A percentile compares a stretch with the other conserved stretches of the same genome.
phyloP scores from a whole-genome alignment of 2,113 vertebrate genomes.

The Podarcis raffonei region DNA sequence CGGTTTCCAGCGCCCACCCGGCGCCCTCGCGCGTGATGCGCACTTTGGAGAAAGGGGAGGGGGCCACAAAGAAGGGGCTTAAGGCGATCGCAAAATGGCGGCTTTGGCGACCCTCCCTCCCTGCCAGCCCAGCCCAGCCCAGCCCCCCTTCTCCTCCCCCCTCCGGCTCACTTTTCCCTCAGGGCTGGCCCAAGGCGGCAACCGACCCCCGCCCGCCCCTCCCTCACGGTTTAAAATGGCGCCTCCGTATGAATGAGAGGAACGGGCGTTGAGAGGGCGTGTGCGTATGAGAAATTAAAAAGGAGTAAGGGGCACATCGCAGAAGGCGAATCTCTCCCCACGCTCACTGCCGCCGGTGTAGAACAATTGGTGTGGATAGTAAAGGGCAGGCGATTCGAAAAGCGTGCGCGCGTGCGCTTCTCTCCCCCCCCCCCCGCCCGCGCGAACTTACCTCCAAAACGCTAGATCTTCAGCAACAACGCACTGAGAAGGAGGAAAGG shows the following conservation, averaged over 20 bases:
- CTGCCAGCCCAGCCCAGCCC: too few relatives aligned
- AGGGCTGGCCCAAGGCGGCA: background rate
- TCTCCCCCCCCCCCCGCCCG: background rate
- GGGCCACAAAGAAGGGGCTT: too few relatives aligned
- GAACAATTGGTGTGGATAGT: too few relatives aligned
- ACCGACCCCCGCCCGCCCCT: background rate
- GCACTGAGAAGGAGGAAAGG: slow-evolving; percentile 82
- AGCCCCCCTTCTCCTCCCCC: background rate
- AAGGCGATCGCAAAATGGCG: slow-evolving; percentile 10
- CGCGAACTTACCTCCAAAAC: background rate
- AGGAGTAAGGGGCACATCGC: too few relatives aligned
- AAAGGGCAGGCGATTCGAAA: too few relatives aligned
- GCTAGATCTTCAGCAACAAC: slow-evolving; percentile 53
- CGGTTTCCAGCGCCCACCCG: background rate
- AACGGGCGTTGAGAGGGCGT: background rate
- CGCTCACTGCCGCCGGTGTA: too few relatives aligned
- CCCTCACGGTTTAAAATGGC: background rate
- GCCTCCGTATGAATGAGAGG: background rate
- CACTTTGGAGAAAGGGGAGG: background rate
- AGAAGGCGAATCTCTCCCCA: too few relatives aligned
- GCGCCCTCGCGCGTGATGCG: background rate
- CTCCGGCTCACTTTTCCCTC: background rate
- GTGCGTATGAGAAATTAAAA: background rate
- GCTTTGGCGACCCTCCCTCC: background rate
- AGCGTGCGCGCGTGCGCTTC: accelerated